Evolutionary conservation across 2,888 invertebrate species (phyloP).

Genomic region (Eupithecia dodoneata): DNA sequence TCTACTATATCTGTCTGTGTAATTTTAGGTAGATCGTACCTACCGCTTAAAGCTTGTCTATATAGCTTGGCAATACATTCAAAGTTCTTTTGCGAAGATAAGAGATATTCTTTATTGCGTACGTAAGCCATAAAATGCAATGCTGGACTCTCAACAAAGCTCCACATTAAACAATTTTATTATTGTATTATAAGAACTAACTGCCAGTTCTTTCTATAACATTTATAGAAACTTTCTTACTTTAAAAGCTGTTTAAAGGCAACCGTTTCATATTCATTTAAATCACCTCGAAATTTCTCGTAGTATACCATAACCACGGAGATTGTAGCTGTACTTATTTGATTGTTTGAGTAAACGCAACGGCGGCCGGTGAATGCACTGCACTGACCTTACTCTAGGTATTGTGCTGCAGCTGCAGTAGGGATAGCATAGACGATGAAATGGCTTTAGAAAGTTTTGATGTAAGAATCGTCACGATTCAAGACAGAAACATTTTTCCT

Average conservation of each 20-base stretch:
- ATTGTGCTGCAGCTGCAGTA: constrained; percentile 65
- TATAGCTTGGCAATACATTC: too few relatives aligned
- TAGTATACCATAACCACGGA: constrained; percentile 4
- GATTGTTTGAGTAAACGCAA: constrained; percentile 55
- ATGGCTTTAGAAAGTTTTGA: constrained; percentile 1
- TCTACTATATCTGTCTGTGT: too few relatives aligned
- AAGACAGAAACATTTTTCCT: background rate
- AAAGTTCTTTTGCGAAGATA: background rate
- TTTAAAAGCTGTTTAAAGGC: too few relatives aligned
- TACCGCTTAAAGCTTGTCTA: too few relatives aligned
- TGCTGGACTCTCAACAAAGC: background rate
- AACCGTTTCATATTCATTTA: background rate
- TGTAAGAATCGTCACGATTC: background rate
- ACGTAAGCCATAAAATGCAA: background rate
- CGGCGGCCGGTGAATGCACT: constrained; percentile 77
- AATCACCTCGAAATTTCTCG: background rate
- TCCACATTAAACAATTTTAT: background rate
- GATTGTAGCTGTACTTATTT: constrained; percentile 29
- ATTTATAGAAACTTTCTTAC: too few relatives aligned
- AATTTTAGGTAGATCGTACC: too few relatives aligned
- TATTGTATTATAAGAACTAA: too few relatives aligned
- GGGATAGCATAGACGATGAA: constrained; percentile 48
- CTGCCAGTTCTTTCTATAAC: too few relatives aligned
- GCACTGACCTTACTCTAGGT: constrained; percentile 71
- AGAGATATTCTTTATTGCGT: background rate